These are phyloP conservation scores for Poeciliopsis infans DNA, from an alignment of 2,797 vertebrate species.

Conservation along the genomic window DNA sequence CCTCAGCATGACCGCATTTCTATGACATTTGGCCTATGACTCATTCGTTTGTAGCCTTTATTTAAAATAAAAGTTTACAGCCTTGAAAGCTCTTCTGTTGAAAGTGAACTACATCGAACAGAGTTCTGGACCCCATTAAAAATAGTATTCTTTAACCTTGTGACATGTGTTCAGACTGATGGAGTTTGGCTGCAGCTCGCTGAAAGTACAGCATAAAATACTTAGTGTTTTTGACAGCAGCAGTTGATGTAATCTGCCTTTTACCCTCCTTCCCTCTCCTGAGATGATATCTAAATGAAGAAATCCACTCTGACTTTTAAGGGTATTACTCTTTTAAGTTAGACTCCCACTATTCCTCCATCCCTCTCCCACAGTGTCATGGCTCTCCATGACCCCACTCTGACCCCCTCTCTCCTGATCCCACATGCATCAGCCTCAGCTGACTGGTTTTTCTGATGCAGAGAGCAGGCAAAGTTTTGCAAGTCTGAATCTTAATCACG, in stretches of 20 bases:
- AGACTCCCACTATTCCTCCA: conserved; percentile 54
- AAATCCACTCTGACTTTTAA: conserved; percentile 37
- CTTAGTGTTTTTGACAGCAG: conserved; percentile 11
- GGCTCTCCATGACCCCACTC: conserved; percentile 46
- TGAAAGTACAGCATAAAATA: conserved; percentile 4
- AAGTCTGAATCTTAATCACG: conserved; percentile 11
- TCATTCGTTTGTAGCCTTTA: conserved; percentile 46
- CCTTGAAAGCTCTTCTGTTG: conserved; percentile 49
- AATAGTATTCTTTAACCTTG: conserved; percentile 34
- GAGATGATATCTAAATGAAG: conserved; percentile 51
- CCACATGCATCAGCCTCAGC: conserved; percentile 46
- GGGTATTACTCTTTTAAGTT: conserved; percentile 53
- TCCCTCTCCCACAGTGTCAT: conserved; percentile 43
- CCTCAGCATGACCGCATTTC: conserved; percentile 34
- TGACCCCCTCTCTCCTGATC: conserved; percentile 51
- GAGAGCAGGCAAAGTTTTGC: conserved; percentile 19
- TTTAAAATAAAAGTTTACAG: conserved; percentile 38
- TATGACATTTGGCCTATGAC: conserved; percentile 65
- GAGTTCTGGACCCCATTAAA: conserved; percentile 45
- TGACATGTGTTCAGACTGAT: conserved; percentile 12
- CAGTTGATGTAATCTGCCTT: conserved; percentile 41
- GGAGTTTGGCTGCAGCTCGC: conserved; percentile 23
- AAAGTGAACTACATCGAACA: conserved; percentile 46
- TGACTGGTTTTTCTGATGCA: conserved; percentile 32
- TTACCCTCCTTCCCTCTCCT: conserved; percentile 30